These are phyloP conservation scores for Entosphenus tridentatus DNA, from an alignment of 2,113 vertebrate species.

Conservation along the genomic window DNA sequence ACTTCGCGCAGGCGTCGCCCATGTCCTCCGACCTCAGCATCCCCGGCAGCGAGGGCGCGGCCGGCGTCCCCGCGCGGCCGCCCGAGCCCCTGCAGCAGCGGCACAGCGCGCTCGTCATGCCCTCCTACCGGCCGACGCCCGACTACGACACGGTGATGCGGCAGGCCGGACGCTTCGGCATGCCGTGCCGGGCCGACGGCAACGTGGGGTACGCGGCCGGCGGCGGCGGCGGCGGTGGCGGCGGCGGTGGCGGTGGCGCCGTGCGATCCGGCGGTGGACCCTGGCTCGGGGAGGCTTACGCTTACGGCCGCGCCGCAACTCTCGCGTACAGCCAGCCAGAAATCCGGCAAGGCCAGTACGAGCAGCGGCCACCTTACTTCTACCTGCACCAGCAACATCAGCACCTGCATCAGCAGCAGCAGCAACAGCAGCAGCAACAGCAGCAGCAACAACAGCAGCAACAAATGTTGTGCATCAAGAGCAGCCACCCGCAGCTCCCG, in stretches of 20 bases:
- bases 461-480: conserved; percentile 12
- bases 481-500: conserved; percentile 60
- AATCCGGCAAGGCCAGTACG: conserved; percentile 53
- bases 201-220: too few species aligned
- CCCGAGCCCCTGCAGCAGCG: conserved; percentile 68
- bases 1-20: conserved; percentile 70
- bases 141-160: conserved; percentile 94
- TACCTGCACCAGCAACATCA: conserved; percentile 33
- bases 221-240: too few species aligned
- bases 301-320: conserved; percentile 68
- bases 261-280: too few species aligned
- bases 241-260: too few species aligned
- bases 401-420: too few species aligned
- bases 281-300: conserved; percentile 47
- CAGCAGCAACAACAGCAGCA: too few species aligned
- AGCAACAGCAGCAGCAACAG: too few species aligned
- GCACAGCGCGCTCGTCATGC: conserved; percentile 71
- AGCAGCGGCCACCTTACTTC: conserved; percentile 21
- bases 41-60: conserved; percentile 50
- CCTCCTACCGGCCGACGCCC: conserved; percentile 75
- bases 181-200: too few species aligned
- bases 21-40: conserved; percentile 95
- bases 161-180: conserved; percentile 25
- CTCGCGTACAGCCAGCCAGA: conserved; percentile 93
- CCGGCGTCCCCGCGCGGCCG: conserved; percentile 20